Conservation (phyloP, 2,888 invertebrate genomes). For the Theretra japonica region DNA sequence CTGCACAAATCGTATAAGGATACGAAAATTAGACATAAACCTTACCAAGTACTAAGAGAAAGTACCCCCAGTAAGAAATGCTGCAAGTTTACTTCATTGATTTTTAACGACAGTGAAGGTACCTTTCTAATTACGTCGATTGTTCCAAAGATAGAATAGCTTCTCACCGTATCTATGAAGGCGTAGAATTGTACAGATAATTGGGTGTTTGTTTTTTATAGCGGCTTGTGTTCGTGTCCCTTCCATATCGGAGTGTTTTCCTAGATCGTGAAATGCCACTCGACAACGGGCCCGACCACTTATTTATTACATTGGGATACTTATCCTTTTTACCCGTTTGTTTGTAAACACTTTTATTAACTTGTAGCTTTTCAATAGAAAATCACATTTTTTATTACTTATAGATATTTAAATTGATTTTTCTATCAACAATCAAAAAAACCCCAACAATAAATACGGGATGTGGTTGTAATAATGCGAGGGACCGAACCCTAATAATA, state of each 20-base stretch:
- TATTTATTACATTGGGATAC: slow-evolving; percentile 42
- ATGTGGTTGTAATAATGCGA: slow-evolving; percentile 15
- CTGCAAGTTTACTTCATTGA: slow-evolving; percentile 31
- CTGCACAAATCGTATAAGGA: not conserved
- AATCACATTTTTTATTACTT: not conserved
- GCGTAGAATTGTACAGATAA: slow-evolving; percentile 47
- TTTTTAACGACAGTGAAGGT: slow-evolving; percentile 35
- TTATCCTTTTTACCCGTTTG: slow-evolving; percentile 38
- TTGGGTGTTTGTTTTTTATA: slow-evolving; percentile 56
- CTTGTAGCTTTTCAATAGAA: not conserved
- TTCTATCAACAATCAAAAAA: slow-evolving; percentile 15
- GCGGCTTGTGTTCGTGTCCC: slow-evolving; percentile 48
- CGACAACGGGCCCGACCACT: slow-evolving; percentile 38
- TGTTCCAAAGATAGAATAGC: slow-evolving; percentile 36
- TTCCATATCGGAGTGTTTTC: slow-evolving; percentile 55
- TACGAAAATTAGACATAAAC: slow-evolving; percentile 5
- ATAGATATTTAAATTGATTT: not conserved
- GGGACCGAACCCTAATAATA: not conserved
- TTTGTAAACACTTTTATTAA: not conserved
- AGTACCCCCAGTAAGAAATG: slow-evolving; percentile 27
- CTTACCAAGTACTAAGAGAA: slow-evolving; percentile 21
- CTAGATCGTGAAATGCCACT: slow-evolving; percentile 69
- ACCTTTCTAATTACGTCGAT: slow-evolving; percentile 42
- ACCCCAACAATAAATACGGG: slow-evolving; percentile 5
- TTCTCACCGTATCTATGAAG: slow-evolving; percentile 42